These are phyloP conservation scores for Butorides virescens DNA, from an alignment of 2,113 vertebrate genomes.

Conservation along the genomic window DNA sequence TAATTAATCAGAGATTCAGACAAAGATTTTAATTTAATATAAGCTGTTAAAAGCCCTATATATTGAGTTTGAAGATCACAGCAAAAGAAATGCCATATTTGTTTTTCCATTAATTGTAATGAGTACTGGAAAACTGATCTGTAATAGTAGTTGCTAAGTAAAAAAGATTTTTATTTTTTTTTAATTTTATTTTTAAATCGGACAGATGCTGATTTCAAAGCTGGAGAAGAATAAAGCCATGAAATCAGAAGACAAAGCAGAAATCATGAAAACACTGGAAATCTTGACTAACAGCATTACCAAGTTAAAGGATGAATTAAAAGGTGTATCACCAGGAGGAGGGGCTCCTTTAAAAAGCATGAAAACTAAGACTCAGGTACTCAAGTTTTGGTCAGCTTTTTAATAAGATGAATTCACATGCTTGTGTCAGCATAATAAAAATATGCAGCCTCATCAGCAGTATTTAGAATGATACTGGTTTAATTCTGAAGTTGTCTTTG, in stretches of 20 bases:
- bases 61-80: background rate
- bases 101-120: background rate
- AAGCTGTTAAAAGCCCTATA: background rate
- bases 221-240: conserved; percentile 94
- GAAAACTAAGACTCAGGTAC: conserved; percentile 94
- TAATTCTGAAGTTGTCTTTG: background rate
- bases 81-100: background rate
- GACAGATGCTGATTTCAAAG: conserved; percentile 93
- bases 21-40: background rate
- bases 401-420: background rate
- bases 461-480: background rate
- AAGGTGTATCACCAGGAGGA: conserved; percentile 80
- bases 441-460: background rate
- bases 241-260: conserved; percentile 94
- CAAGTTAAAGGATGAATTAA: conserved; percentile 95
- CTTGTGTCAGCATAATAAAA: background rate
- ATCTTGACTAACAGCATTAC: conserved; percentile 91
- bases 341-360: conserved; percentile 72
- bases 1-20: background rate
- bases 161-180: background rate
- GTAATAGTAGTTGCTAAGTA: background rate
- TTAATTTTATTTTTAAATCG: background rate
- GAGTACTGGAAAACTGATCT: background rate
- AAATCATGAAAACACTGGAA: conserved; percentile 92
- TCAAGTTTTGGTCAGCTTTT: background rate